Base-by-base conservation (phyloP, 2,113 vertebrate species). In the Pseudorhombus dupliciocellatus region DNA sequence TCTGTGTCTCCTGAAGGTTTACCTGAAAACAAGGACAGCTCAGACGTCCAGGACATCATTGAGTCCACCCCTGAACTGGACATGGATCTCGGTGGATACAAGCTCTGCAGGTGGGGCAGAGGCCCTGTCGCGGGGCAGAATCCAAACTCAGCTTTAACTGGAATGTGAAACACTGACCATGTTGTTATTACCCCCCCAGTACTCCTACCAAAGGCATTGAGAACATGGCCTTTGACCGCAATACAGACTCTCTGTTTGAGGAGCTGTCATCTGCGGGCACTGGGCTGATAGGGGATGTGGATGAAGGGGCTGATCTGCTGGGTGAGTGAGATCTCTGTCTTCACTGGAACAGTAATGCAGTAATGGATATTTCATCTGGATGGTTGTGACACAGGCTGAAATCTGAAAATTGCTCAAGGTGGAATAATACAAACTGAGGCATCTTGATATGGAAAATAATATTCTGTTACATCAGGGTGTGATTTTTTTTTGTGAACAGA, bases 231-330 rank as follows among this genome's bases (percentile, higher is more conserved):
- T 98, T 99, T 84, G 97, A 98, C 91, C 96, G 98, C 40, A 99
- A 99, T 74, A 99, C 97, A 48, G 97, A 99, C 53, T 99, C 98
- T 42, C 93, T 99, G 61, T 99, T 99, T 91, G 97, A 98, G 87
- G 98, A 99, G 89, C 90, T 99, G 82, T 98, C 97, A 10, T 97
- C 96, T 81, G 97, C 97, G 25, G 98, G 97, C 54, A 96, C 95
- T 2, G 97, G 96, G 62, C 92, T 99, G 62, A 98, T 99, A 57
- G 97, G 96, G 79, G 98, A 99, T 22, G 98, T 99, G 84, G 98
- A 99, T 74, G 98, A 99, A 94, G 98, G 98, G 70, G 98, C 98
- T 9, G 97, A 99, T 88, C 92, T 99, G 75, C 90, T 99, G 88
- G 98, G 98, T 99, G 95, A 93, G 95, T 78, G 1, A 20, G 58